Evolutionary conservation across 1,140 invertebrate genomes (phyloP).

Genomic region (Triops longicaudatus): DNA sequence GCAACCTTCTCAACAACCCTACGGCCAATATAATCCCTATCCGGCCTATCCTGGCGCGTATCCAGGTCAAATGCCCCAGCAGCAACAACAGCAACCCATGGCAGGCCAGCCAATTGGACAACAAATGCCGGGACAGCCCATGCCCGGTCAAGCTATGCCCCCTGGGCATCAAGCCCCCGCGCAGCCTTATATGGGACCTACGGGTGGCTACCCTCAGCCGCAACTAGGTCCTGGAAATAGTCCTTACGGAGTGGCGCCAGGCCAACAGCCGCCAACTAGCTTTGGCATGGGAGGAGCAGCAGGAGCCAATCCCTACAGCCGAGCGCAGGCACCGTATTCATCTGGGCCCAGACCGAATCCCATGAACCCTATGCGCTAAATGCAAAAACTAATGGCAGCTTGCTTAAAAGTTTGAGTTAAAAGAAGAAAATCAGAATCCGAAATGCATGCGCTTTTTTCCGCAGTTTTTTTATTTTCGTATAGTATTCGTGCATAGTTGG

Average conservation of each 20-base stretch:
- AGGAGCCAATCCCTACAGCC: not conserved
- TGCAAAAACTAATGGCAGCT: not conserved
- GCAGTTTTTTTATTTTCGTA: too few relatives aligned
- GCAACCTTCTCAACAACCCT: not conserved
- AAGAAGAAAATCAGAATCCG: too few relatives aligned
- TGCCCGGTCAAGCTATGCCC: not conserved
- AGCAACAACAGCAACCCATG: conserved; percentile 14
- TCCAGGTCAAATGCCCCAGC: conserved; percentile 20
- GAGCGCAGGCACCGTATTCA: not conserved
- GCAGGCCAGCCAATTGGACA: not conserved
- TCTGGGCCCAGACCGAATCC: not conserved
- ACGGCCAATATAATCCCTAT: not conserved
- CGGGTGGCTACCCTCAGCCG: conserved; percentile 2
- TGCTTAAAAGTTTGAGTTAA: too few relatives aligned
- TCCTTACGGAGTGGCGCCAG: not conserved
- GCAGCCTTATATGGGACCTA: conserved; percentile 15
- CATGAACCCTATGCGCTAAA: not conserved
- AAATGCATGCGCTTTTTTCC: too few relatives aligned
- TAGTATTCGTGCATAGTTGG: too few relatives aligned
- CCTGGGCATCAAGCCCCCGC: not conserved
- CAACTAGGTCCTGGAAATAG: not conserved
- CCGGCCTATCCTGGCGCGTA: not conserved
- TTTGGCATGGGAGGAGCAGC: not conserved
- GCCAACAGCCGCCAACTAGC: not conserved
- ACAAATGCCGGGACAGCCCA: conserved; percentile 13